Conservation (phyloP, 37 sponge, comb jelly and placozoan species). For the Tethya wilhelma region DNA sequence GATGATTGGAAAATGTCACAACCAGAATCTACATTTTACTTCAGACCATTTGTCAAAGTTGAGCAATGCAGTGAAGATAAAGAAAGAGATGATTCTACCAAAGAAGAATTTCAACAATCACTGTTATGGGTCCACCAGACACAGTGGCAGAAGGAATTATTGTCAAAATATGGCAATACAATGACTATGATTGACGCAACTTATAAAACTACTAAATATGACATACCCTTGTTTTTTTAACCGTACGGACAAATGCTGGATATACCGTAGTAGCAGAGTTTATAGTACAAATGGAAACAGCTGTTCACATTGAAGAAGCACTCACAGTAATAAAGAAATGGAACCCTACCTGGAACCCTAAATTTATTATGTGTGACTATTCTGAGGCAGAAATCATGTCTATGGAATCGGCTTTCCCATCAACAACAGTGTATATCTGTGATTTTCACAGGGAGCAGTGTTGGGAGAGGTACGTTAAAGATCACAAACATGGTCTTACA, state of each 20-base stretch:
- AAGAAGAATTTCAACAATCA: conserved; percentile 1
- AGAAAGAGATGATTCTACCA: neutral
- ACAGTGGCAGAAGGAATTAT: conserved; percentile 41
- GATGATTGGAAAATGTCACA: conserved; percentile 21
- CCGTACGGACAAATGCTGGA: conserved; percentile 11
- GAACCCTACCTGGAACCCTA: conserved; percentile 43
- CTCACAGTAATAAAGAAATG: conserved; percentile 2
- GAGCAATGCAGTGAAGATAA: neutral
- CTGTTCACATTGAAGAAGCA: conserved; percentile 10
- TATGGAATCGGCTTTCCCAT: conserved; percentile 7
- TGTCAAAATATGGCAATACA: conserved; percentile 36
- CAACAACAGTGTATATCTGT: conserved; percentile 30
- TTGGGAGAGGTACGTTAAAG: neutral
- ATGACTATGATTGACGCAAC: conserved; percentile 43
- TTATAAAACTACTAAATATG: conserved; percentile 50
- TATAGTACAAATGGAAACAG: conserved; percentile 11
- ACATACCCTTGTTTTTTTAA: conserved; percentile 45
- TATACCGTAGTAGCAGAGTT: conserved; percentile 56
- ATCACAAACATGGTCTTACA: conserved; percentile 23
- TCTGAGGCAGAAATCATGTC: conserved; percentile 28
- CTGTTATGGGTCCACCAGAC: conserved; percentile 45
- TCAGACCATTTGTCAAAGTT: conserved; percentile 1
- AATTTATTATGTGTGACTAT: conserved; percentile 45
- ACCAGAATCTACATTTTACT: neutral
- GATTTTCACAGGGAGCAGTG: conserved; percentile 24